Percentiles rank a stretch among this genome's conserved stretches.
phyloP scores from a whole-genome alignment of 2,888 invertebrate species.

The Strigamia crassipes region DNA sequence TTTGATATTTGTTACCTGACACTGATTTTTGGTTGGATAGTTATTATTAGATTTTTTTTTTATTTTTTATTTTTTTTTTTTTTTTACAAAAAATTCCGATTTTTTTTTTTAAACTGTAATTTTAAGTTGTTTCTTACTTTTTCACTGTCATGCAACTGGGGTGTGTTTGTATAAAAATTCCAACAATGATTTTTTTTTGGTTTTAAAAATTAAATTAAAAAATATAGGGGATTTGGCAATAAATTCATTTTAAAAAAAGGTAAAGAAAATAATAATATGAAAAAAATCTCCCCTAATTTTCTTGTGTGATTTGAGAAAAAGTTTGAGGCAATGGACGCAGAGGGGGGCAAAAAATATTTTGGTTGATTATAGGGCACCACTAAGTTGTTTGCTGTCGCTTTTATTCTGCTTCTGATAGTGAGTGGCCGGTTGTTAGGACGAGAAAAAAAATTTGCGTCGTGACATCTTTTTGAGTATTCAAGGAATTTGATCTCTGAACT shows the following conservation, averaged over 20 bases:
- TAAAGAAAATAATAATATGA: background rate
- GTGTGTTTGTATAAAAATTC: background rate
- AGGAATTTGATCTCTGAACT: conserved; percentile 31
- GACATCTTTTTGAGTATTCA: conserved; percentile 25
- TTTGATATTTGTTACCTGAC: conserved; percentile 22
- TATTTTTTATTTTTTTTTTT: background rate
- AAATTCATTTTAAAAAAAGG: background rate
- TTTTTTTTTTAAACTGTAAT: conserved; percentile 19
- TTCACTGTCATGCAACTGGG: conserved; percentile 28
- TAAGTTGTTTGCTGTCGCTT: conserved; percentile 34
- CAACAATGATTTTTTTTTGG: background rate
- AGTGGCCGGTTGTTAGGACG: background rate
- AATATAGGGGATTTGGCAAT: conserved; percentile 23
- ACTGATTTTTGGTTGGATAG: conserved; percentile 25
- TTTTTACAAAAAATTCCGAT: background rate
- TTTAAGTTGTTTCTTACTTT: conserved; percentile 1
- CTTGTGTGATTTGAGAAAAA: conserved; percentile 33
- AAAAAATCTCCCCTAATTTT: conserved; percentile 39
- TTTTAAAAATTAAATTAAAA: conserved; percentile 25
- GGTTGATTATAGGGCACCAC: conserved; percentile 13
- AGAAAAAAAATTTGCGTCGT: background rate
- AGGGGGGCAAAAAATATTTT: conserved; percentile 14
- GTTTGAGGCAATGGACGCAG: conserved; percentile 30
- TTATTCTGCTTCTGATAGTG: conserved; percentile 22
- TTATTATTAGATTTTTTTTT: conserved; percentile 27